These are phyloP conservation scores for Nomada flava DNA, from an alignment of 2,888 invertebrate genomes.

Conservation along the genomic window DNA sequence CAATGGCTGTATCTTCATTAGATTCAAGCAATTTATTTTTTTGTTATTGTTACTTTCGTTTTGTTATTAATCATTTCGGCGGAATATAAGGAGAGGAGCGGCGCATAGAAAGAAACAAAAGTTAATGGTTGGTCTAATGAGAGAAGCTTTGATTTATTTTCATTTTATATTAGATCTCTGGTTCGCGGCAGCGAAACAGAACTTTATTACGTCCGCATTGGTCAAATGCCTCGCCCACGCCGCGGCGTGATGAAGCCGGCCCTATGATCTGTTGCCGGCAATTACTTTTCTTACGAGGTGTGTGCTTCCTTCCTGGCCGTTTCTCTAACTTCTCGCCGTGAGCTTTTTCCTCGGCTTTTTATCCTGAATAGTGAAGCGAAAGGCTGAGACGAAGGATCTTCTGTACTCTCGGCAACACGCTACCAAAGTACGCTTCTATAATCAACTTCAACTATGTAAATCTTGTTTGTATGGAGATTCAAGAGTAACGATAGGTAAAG, in stretches of 20 bases:
- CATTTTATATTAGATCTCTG: conserved; percentile 63
- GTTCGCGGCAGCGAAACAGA: conserved; percentile 47
- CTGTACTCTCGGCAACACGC: background rate
- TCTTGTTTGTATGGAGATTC: too few relatives aligned
- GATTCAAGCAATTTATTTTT: conserved; percentile 21
- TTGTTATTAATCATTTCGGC: conserved; percentile 24
- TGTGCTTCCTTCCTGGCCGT: conserved; percentile 33
- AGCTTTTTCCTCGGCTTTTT: conserved; percentile 31
- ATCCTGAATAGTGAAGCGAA: conserved; percentile 27
- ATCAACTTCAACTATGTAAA: too few relatives aligned
- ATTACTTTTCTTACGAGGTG: conserved; percentile 66
- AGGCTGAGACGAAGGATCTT: conserved; percentile 13
- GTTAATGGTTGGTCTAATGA: conserved; percentile 51
- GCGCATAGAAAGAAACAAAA: conserved; percentile 35
- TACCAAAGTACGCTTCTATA: too few relatives aligned
- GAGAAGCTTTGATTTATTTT: conserved; percentile 60
- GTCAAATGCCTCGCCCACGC: conserved; percentile 56
- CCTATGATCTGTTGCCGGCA: conserved; percentile 66
- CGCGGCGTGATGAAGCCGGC: conserved; percentile 47
- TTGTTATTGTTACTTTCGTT: background rate
- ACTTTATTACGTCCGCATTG: conserved; percentile 62
- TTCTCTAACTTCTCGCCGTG: conserved; percentile 34
- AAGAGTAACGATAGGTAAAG: too few relatives aligned
- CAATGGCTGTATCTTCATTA: background rate
- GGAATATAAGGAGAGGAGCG: background rate